Evolutionary conservation across 1,140 invertebrate species (phyloP).

Genomic region (Phymorhynchus buccinoides): DNA sequence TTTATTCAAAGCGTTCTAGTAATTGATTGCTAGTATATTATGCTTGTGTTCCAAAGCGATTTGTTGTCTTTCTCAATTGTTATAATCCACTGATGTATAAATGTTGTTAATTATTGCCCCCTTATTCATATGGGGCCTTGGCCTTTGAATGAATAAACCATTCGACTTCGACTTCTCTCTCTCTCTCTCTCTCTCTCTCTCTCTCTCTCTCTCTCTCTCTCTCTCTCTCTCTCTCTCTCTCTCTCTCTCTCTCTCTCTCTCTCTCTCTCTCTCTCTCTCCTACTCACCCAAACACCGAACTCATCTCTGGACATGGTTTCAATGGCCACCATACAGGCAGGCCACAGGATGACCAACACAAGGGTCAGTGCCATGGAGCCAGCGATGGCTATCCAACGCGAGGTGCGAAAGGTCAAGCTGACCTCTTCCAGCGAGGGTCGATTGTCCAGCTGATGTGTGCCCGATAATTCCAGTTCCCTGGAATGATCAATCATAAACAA

Average conservation of each 20-base stretch:
- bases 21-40: too few species aligned
- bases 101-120: too few species aligned
- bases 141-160: too few species aligned
- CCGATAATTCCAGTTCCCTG: constrained; percentile 67
- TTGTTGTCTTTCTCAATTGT: too few species aligned
- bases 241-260: constrained; percentile 36
- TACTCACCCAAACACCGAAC: constrained; percentile 65
- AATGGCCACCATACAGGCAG: constrained; percentile 56
- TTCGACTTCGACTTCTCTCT: too few species aligned
- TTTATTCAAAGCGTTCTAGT: too few species aligned
- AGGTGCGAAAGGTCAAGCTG: constrained; percentile 56
- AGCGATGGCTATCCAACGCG: constrained; percentile 56
- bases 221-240: constrained; percentile 2
- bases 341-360: constrained; percentile 67
- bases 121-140: too few species aligned
- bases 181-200: constrained; percentile 24
- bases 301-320: constrained; percentile 51
- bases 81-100: too few species aligned
- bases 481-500: too few species aligned
- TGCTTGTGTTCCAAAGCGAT: too few species aligned
- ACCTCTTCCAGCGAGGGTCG: constrained; percentile 65
- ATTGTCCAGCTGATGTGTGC: constrained; percentile 61
- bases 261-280: constrained; percentile 29
- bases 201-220: constrained; percentile 22
- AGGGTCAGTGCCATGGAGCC: constrained; percentile 53